Base-by-base conservation (phyloP, 53 echinoderm and acorn worm species). In the Crossaster papposus region DNA sequence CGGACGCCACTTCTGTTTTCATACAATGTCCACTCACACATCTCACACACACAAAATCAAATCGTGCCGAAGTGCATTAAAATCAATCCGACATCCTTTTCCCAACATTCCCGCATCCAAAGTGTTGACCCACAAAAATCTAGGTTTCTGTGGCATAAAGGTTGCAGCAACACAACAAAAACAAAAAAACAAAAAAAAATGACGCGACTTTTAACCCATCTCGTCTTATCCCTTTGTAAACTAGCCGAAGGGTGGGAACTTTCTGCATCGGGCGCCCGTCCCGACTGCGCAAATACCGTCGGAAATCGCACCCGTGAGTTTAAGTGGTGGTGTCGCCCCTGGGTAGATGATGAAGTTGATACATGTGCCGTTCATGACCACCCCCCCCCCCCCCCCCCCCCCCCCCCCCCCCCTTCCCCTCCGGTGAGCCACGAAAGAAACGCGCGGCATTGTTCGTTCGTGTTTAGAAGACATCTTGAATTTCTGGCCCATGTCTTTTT, bases 241-340 rank as follows among this genome's bases (percentile, higher is more conserved):
- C n/a, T 37, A 6, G 24, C 79, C 32, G 51, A 79, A 79, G 79
- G 52, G 52, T 31, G 31, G 51, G 51, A 22, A 12, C 15, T 14
- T n/a, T 17, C 35, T 34, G 23, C 26, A 44, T 24, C 37, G 54
- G 51, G 54, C 87, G 77, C 87, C 44, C 44, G 44, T 5, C 44
- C 44, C 77, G 58, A 63, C 76, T 53, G 36, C 54, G 77, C 77
- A 87, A 87, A 87, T 76, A 87, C 32, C 62, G 35, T 87, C 87
- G 62, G 87, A 76, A 77, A 63, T 62, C 34, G 36, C 28, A 12
- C 87, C 87, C 63, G 58, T 75, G 62, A 75, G 58, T 44, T 87
- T 77, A 87, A 87, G 87, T 87, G 87, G 87, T 75, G 76, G 76
- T 87, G 87, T 87, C 62, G 87, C 87, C 87, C 87, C 58, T 37